Percentiles rank a stretch among this genome's conserved stretches.
Conservation (phyloP, 2,888 invertebrate genomes). For the Amblyjoppa proteus region DNA sequence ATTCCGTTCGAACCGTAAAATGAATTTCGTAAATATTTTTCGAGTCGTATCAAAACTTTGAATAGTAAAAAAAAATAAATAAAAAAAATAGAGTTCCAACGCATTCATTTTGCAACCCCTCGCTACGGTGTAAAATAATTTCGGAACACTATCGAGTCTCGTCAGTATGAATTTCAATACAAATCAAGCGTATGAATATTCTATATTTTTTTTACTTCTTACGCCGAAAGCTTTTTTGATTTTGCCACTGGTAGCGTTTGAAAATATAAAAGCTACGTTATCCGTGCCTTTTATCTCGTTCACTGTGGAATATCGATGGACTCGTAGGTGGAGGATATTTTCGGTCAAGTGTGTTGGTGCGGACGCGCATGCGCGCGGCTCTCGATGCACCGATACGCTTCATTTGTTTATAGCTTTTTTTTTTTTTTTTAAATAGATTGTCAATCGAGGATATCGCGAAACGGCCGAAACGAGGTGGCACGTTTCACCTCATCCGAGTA, state of each 20-base stretch:
- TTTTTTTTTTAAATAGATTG: neutral
- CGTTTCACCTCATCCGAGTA: neutral
- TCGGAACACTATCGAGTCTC: neutral
- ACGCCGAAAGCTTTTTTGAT: conserved; percentile 19
- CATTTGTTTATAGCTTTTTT: no score
- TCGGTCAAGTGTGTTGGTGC: neutral
- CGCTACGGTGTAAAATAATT: neutral
- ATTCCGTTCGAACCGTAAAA: no score
- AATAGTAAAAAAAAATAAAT: no score
- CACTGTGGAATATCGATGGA: conserved; percentile 13
- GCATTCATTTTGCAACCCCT: neutral
- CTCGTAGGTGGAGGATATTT: neutral
- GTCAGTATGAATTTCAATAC: conserved; percentile 11
- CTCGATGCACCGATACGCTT: neutral
- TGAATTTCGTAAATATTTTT: no score
- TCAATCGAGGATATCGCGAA: conserved; percentile 8
- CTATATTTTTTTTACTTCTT: neutral
- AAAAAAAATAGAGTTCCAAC: no score
- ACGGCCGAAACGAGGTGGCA: neutral
- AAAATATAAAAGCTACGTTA: neutral
- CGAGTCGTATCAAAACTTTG: no score
- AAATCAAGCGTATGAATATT: neutral
- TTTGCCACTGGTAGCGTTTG: neutral
- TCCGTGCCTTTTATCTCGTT: neutral
- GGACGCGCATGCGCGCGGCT: neutral